phyloP scores from a whole-genome alignment of 1,140 invertebrate genomes.

The Spodoptera frugiperda region DNA sequence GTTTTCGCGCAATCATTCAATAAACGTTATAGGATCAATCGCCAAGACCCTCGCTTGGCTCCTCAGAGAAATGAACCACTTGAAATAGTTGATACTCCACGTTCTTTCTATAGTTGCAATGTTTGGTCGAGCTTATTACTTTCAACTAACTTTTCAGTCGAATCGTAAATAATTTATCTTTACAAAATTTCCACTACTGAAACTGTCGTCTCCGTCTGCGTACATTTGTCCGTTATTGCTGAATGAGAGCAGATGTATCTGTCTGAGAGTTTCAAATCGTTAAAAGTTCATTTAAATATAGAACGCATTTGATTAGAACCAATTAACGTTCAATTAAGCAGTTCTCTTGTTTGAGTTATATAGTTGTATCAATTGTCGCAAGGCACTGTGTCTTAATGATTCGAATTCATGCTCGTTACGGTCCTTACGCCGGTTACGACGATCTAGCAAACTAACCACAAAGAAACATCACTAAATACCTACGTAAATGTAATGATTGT shows the following conservation, averaged over 20 bases:
- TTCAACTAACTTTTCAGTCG: neutral
- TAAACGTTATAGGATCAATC: constrained; percentile 83
- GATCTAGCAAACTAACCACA: constrained; percentile 1
- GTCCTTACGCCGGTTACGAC: neutral
- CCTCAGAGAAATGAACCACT: constrained; percentile 80
- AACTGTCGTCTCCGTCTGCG: too few species aligned
- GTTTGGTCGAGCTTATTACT: neutral
- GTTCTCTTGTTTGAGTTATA: constrained; percentile 74
- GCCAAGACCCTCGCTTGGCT: constrained; percentile 78
- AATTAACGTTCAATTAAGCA: constrained; percentile 85
- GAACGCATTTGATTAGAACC: constrained; percentile 85
- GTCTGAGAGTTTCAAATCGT: constrained; percentile 57
- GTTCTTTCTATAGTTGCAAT: neutral
- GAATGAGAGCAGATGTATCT: neutral
- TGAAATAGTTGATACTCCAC: constrained; percentile 52
- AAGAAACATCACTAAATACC: constrained; percentile 25
- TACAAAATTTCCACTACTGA: too few species aligned
- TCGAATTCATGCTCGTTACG: constrained; percentile 64
- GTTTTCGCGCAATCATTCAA: constrained; percentile 86
- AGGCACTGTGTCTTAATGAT: constrained; percentile 68
- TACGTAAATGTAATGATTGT: constrained; percentile 35
- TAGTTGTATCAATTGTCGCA: constrained; percentile 77
- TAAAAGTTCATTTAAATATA: constrained; percentile 85
- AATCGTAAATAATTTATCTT: too few species aligned
- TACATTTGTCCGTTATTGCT: too few species aligned